Percentiles rank a stretch among this genome's conserved stretches.
Evolutionary conservation across 2,797 vertebrate genomes (phyloP).

Genomic region (Amniataba percoides): DNA sequence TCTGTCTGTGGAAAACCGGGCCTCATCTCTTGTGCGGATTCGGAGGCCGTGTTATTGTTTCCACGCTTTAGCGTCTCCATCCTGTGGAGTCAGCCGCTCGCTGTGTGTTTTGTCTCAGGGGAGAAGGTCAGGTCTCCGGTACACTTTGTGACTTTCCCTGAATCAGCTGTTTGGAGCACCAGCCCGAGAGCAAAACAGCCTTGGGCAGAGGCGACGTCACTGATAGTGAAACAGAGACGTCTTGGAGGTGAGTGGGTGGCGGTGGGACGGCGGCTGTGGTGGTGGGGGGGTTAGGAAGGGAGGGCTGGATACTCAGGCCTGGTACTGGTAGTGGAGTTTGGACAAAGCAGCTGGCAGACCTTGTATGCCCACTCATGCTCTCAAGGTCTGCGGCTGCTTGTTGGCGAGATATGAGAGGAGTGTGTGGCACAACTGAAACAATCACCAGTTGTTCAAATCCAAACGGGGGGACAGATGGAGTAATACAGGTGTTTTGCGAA

Average conservation of each 20-base stretch:
- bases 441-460: slow-evolving; percentile 42
- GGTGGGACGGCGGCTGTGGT: not conserved
- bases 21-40: slow-evolving; percentile 62
- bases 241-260: slow-evolving; percentile 37
- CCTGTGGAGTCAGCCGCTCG: slow-evolving; percentile 76
- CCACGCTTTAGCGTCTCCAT: slow-evolving; percentile 77
- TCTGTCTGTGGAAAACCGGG: slow-evolving; percentile 66
- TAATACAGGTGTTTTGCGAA: not conserved
- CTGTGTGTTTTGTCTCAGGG: slow-evolving; percentile 91
- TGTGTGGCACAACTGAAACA: slow-evolving; percentile 50
- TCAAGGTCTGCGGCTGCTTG: slow-evolving; percentile 84
- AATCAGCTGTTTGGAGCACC: slow-evolving; percentile 88
- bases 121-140: slow-evolving; percentile 89
- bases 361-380: slow-evolving; percentile 77
- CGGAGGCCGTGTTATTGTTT: slow-evolving; percentile 83
- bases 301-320: slow-evolving; percentile 23
- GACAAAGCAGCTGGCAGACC: slow-evolving; percentile 72
- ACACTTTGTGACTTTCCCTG: slow-evolving; percentile 88
- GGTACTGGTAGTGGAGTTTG: slow-evolving; percentile 18
- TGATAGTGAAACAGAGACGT: slow-evolving; percentile 86
- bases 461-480: not conserved
- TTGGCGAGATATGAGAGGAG: slow-evolving; percentile 52
- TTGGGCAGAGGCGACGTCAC: slow-evolving; percentile 88
- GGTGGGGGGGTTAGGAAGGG: slow-evolving; percentile 13
- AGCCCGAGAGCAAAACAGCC: slow-evolving; percentile 87